Evolutionary conservation across 2,888 invertebrate genomes (phyloP).

Genomic region (Euproctis similis): DNA sequence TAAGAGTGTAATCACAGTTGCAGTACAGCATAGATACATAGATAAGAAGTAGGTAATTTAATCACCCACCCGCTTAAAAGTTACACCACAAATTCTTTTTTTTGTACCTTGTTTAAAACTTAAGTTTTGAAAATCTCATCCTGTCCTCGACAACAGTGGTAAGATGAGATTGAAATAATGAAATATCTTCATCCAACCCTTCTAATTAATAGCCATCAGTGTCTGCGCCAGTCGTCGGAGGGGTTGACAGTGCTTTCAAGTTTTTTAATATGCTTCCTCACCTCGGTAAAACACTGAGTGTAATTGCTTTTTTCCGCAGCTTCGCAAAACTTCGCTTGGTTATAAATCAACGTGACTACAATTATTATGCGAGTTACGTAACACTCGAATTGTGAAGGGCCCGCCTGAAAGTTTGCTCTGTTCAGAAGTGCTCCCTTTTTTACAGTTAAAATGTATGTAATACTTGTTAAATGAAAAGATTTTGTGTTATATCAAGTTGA

Average conservation of each 20-base stretch:
- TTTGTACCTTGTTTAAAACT: too few species aligned
- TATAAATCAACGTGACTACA: slow-evolving; percentile 30
- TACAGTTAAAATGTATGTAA: slow-evolving; percentile 3
- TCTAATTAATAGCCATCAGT: slow-evolving; percentile 75
- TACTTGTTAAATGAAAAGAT: neutral
- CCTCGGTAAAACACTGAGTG: slow-evolving; percentile 65
- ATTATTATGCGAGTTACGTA: slow-evolving; percentile 17
- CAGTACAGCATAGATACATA: too few species aligned
- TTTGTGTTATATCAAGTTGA: too few species aligned
- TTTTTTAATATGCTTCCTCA: slow-evolving; percentile 75
- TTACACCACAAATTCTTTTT: too few species aligned
- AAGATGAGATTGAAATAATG: slow-evolving; percentile 60
- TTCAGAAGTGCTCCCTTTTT: slow-evolving; percentile 3
- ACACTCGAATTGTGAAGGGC: slow-evolving; percentile 9
- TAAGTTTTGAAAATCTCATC: slow-evolving; percentile 16
- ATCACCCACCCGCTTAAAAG: too few species aligned
- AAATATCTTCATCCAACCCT: slow-evolving; percentile 73
- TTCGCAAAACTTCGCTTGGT: slow-evolving; percentile 48
- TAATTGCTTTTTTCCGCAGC: slow-evolving; percentile 66
- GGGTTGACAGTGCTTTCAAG: slow-evolving; percentile 68
- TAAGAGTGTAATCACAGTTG: too few species aligned
- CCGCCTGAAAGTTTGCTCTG: slow-evolving; percentile 7
- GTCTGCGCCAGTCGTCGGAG: slow-evolving; percentile 68
- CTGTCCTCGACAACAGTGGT: slow-evolving; percentile 25
- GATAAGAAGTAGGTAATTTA: too few species aligned